These are phyloP conservation scores for Xylocampa areola DNA, from an alignment of 2,888 invertebrate species.

Conservation along the genomic window DNA sequence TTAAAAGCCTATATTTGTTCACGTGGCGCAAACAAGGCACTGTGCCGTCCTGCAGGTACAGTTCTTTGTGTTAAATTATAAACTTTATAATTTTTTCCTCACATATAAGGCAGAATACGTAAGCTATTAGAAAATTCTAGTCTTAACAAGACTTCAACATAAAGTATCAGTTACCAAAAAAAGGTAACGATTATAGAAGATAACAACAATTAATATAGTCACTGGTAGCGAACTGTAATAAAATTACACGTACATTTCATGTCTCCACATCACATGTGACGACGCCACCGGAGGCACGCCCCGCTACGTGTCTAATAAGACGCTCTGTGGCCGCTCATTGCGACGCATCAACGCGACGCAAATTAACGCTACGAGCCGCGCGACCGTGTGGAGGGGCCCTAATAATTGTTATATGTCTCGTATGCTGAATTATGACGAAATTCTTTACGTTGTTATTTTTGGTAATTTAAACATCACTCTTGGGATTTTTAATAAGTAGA, in stretches of 20 bases:
- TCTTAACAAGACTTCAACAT: too few relatives aligned
- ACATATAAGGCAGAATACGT: too few relatives aligned
- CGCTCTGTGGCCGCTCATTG: slow-evolving; percentile 80
- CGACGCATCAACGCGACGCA: slow-evolving; percentile 69
- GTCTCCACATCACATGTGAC: slow-evolving; percentile 72
- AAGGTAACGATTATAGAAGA: too few relatives aligned
- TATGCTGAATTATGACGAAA: slow-evolving; percentile 23
- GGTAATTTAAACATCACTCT: too few relatives aligned
- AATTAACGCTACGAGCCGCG: slow-evolving; percentile 76
- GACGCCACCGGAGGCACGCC: slow-evolving; percentile 74
- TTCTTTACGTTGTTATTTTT: slow-evolving; percentile 3
- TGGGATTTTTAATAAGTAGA: too few relatives aligned
- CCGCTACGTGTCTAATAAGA: slow-evolving; percentile 85
- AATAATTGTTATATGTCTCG: slow-evolving; percentile 54
- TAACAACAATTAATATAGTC: slow-evolving; percentile 28
- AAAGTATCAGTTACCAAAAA: too few relatives aligned
- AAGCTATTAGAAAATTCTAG: too few relatives aligned
- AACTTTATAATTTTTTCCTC: too few relatives aligned
- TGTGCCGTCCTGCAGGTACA: too few relatives aligned
- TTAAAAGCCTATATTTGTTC: too few relatives aligned
- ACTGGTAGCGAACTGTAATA: slow-evolving; percentile 43
- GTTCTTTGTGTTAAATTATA: too few relatives aligned
- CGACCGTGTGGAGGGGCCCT: slow-evolving; percentile 65
- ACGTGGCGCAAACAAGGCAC: too few relatives aligned
- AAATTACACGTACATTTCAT: slow-evolving; percentile 59